These are phyloP conservation scores for Oryzias celebensis DNA, from an alignment of 2,113 vertebrate genomes.

Conservation along the genomic window DNA sequence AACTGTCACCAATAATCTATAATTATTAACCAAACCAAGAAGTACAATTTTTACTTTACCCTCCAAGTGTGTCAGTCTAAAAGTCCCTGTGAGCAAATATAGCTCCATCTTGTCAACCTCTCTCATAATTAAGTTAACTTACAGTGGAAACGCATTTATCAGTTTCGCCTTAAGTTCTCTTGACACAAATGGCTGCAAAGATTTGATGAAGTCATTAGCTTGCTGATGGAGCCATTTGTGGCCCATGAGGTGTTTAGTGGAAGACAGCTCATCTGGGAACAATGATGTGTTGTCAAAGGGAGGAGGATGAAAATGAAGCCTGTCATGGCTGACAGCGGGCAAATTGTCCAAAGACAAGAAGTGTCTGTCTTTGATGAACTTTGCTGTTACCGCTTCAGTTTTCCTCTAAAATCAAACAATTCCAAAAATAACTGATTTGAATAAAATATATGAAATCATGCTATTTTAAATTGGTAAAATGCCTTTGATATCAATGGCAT, in stretches of 20 bases:
- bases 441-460: no score
- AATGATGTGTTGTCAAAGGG: slow-evolving; percentile 52
- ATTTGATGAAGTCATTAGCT: slow-evolving; percentile 51
- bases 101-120: slow-evolving; percentile 4
- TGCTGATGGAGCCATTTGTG: slow-evolving; percentile 43
- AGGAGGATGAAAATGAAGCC: slow-evolving; percentile 45
- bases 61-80: slow-evolving; percentile 1
- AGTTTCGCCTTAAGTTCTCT: slow-evolving; percentile 27
- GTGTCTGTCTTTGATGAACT: slow-evolving; percentile 41
- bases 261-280: slow-evolving; percentile 56
- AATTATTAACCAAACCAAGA: background rate
- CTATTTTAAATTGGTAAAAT: no score
- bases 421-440: no score
- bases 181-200: slow-evolving; percentile 36
- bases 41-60: slow-evolving; percentile 10
- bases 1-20: background rate
- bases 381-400: slow-evolving; percentile 21
- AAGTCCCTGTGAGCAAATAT: slow-evolving; percentile 6
- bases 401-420: slow-evolving; percentile 2
- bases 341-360: slow-evolving; percentile 44
- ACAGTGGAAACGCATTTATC: slow-evolving; percentile 44
- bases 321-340: slow-evolving; percentile 43
- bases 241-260: slow-evolving; percentile 51
- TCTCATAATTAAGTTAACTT: slow-evolving; percentile 28
- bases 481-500: no score